Conservation (phyloP, 2,113 vertebrate genomes). For the Erythrocercus mccallii region DNA sequence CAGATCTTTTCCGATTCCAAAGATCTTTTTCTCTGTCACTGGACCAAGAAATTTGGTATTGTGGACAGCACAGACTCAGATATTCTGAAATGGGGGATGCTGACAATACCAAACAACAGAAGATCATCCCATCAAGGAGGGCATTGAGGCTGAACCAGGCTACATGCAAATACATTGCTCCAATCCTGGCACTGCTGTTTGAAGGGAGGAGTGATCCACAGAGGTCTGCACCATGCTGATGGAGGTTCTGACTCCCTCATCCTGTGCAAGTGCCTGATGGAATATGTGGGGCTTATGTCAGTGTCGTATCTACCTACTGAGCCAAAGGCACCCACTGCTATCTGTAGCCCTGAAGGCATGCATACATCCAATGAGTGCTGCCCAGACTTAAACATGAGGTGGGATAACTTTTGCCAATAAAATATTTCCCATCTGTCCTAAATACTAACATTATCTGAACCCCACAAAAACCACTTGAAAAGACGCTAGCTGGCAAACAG, state of each 20-base stretch:
- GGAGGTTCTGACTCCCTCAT: neutral
- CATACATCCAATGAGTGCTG: rapidly evolving
- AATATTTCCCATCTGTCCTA: neutral
- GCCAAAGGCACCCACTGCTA: neutral
- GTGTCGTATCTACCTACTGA: neutral
- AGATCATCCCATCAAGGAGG: neutral
- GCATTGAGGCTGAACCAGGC: rapidly evolving
- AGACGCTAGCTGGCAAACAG: neutral
- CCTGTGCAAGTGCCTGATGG: neutral
- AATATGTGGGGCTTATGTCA: neutral
- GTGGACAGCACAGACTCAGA: neutral
- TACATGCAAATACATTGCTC: neutral
- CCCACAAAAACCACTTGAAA: neutral
- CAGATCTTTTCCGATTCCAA: neutral
- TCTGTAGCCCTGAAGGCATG: neutral
- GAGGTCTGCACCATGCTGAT: neutral
- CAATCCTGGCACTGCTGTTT: neutral
- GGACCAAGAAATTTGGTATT: neutral
- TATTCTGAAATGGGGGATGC: rapidly evolving
- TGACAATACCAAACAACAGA: rapidly evolving
- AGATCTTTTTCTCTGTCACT: neutral
- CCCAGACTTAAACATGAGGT: neutral
- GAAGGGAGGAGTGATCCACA: neutral
- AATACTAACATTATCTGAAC: neutral
- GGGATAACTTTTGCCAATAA: neutral